Conservation (phyloP, 2,113 vertebrate genomes). For the Synodontis membranacea region DNA sequence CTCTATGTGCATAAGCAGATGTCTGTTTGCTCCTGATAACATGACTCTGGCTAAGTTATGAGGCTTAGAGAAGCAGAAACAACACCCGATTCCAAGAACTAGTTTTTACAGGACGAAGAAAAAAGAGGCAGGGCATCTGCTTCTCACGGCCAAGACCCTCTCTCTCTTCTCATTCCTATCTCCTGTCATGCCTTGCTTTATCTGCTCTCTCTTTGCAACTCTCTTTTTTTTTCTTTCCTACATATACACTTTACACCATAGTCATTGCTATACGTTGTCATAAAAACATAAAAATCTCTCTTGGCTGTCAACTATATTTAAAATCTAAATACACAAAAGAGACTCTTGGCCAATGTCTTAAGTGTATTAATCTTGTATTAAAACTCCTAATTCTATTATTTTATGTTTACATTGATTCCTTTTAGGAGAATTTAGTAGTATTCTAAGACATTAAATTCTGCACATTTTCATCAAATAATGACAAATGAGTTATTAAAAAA, state of each 20-base stretch:
- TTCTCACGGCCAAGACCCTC: conserved; percentile 14
- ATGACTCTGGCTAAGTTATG: conserved; percentile 45
- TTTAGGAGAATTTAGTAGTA: neutral
- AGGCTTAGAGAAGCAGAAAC: conserved; percentile 55
- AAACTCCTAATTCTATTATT: neutral
- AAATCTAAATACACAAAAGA: neutral
- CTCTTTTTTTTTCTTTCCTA: neutral
- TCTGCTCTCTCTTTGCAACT: conserved; percentile 7
- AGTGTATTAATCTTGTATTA: neutral
- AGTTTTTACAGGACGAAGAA: conserved; percentile 29
- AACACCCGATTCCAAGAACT: conserved; percentile 61
- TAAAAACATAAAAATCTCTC: conserved; percentile 39
- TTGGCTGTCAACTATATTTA: conserved; percentile 16
- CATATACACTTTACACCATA: neutral
- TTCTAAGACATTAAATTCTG: neutral
- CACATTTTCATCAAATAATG: neutral
- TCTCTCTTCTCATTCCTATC: neutral
- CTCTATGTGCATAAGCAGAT: conserved; percentile 48
- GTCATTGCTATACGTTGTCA: conserved; percentile 34
- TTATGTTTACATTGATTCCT: neutral
- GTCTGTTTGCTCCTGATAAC: conserved; percentile 70
- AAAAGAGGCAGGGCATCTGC: conserved; percentile 40
- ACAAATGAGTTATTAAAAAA: neutral
- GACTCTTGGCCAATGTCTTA: neutral
- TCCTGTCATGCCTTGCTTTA: neutral